Percentiles rank a stretch among this genome's conserved stretches.
Evolutionary conservation across 2,888 invertebrate genomes (phyloP).

Genomic region (Lepidochrysops patricia): DNA sequence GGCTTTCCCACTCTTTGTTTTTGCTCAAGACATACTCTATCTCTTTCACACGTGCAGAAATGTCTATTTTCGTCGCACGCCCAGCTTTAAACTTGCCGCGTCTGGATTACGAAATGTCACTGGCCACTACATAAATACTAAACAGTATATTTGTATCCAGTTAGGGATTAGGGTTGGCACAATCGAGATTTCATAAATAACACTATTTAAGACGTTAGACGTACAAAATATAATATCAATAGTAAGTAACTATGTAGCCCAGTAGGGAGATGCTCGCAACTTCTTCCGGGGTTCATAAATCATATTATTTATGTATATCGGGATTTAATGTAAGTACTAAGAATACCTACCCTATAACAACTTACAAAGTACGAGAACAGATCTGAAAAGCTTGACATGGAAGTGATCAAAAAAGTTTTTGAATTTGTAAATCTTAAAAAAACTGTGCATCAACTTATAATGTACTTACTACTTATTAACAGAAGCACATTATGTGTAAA

Average conservation of each 20-base stretch:
- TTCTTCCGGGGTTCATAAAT: no score
- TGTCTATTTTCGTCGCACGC: neutral
- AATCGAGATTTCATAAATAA: neutral
- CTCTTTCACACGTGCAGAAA: neutral
- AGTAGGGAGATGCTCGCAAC: no score
- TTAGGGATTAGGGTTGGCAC: neutral
- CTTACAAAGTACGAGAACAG: no score
- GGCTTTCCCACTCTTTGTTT: neutral
- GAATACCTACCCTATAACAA: no score
- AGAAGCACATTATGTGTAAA: no score
- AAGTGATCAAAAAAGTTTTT: no score
- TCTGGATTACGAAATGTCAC: constrained; percentile 1
- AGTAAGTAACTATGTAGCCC: no score
- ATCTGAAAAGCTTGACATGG: no score
- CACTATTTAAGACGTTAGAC: no score
- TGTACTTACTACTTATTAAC: neutral
- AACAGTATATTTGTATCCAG: neutral
- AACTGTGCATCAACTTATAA: neutral
- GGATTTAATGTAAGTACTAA: no score
- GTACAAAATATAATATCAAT: neutral
- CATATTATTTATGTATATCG: no score
- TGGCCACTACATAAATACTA: constrained; percentile 4
- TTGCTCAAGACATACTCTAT: neutral
- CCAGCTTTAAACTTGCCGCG: neutral
- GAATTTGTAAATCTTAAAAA: neutral